Conservation (phyloP, 2,113 vertebrate species). For the Dendropsophus ebraccatus region DNA sequence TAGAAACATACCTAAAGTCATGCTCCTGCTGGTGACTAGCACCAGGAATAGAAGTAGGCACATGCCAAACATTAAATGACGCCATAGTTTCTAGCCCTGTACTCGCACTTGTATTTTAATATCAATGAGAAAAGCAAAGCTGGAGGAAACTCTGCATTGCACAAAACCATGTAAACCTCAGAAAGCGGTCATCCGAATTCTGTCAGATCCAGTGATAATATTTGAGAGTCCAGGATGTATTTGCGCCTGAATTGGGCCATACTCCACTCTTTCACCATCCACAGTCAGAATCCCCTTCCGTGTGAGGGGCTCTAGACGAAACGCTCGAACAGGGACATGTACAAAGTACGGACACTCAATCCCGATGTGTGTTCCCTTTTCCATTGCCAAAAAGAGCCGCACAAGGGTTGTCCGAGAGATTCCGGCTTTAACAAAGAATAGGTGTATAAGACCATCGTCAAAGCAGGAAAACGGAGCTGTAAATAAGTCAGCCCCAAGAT, state of each 20-base stretch:
- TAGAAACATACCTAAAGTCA: background rate
- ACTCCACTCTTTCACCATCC: slow-evolving; percentile 88
- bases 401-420: slow-evolving; percentile 84
- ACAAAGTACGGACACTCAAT: slow-evolving; percentile 81
- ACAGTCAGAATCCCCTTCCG: slow-evolving; percentile 84
- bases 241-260: slow-evolving; percentile 88
- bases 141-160: background rate
- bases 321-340: slow-evolving; percentile 81
- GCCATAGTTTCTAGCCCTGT: background rate
- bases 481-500: slow-evolving; percentile 83
- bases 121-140: background rate
- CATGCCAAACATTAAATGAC: slow-evolving; percentile 16
- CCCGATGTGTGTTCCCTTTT: slow-evolving; percentile 81
- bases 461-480: slow-evolving; percentile 82
- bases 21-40: slow-evolving; percentile 5
- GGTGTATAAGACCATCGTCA: slow-evolving; percentile 85
- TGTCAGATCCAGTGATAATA: slow-evolving; percentile 62
- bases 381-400: slow-evolving; percentile 88
- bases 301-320: slow-evolving; percentile 87
- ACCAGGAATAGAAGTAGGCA: slow-evolving; percentile 26
- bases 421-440: slow-evolving; percentile 83
- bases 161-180: slow-evolving; percentile 29
- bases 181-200: slow-evolving; percentile 37
- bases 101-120: background rate
- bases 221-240: slow-evolving; percentile 68